These are phyloP conservation scores for Panonychus citri DNA, from an alignment of 1,140 invertebrate genomes.

Conservation along the genomic window DNA sequence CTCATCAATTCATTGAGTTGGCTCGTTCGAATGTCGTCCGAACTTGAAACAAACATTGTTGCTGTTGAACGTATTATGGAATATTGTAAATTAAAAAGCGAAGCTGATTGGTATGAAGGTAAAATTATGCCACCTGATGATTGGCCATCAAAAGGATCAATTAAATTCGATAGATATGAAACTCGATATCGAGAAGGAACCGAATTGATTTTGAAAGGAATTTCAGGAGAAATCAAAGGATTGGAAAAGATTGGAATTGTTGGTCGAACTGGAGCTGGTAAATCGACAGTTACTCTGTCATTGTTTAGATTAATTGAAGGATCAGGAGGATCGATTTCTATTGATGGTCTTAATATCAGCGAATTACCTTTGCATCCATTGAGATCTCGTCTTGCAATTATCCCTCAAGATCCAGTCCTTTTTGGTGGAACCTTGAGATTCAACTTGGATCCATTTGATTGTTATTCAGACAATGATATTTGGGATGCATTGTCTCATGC, in stretches of 20 bases:
- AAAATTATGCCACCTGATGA: neutral
- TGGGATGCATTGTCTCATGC: slow-evolving; percentile 19
- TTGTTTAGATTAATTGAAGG: slow-evolving; percentile 69
- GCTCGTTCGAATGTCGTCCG: slow-evolving; percentile 33
- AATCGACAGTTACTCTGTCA: slow-evolving; percentile 54
- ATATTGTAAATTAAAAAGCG: slow-evolving; percentile 35
- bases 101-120: slow-evolving; percentile 14
- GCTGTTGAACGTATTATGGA: slow-evolving; percentile 36
- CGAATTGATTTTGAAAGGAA: slow-evolving; percentile 18
- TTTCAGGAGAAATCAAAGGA: slow-evolving; percentile 10
- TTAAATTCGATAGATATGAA: slow-evolving; percentile 18
- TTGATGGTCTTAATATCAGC: slow-evolving; percentile 68
- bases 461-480: slow-evolving; percentile 19
- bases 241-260: slow-evolving; percentile 12
- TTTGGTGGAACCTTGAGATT: slow-evolving; percentile 55
- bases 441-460: slow-evolving; percentile 20
- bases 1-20: slow-evolving; percentile 34
- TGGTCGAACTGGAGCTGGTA: slow-evolving; percentile 41
- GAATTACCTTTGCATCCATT: slow-evolving; percentile 67
- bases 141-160: slow-evolving; percentile 19
- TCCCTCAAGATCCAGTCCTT: slow-evolving; percentile 27
- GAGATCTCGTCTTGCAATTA: slow-evolving; percentile 36
- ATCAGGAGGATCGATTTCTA: slow-evolving; percentile 44
- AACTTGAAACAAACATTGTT: slow-evolving; percentile 39
- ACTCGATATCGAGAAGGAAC: slow-evolving; percentile 17